These are phyloP conservation scores for Volucella zonaria DNA, from an alignment of 2,888 invertebrate genomes.

Conservation along the genomic window DNA sequence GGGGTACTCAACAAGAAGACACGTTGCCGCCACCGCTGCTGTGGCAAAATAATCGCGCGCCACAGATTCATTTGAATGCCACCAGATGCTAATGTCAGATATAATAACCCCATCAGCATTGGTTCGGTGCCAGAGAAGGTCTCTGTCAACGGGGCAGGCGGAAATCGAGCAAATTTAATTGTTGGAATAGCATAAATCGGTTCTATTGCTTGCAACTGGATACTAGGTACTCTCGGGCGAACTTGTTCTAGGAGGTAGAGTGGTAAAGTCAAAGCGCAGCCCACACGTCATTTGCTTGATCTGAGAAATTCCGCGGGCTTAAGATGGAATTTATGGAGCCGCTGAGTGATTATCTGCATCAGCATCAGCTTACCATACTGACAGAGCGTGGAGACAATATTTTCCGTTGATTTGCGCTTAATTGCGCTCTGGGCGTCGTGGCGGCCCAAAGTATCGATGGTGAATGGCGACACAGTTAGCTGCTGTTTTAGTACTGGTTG, in stretches of 20 bases:
- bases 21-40: conserved; percentile 39
- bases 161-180: conserved; percentile 62
- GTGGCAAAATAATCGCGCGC: conserved; percentile 27
- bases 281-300: conserved; percentile 59
- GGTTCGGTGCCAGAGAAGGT: background rate
- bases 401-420: conserved; percentile 63
- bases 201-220: conserved; percentile 32
- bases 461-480: conserved; percentile 10
- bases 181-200: conserved; percentile 55
- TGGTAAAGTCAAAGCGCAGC: conserved; percentile 19
- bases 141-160: background rate
- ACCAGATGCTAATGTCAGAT: conserved; percentile 72
- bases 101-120: conserved; percentile 55
- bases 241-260: conserved; percentile 36
- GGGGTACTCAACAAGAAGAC: conserved; percentile 39
- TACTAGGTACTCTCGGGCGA: conserved; percentile 16
- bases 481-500: background rate
- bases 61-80: conserved; percentile 70
- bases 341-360: conserved; percentile 67
- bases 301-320: conserved; percentile 57
- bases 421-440: conserved; percentile 48
- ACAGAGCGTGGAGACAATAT: conserved; percentile 67
- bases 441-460: background rate
- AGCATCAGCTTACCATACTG: conserved; percentile 29
- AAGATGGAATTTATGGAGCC: conserved; percentile 66